phyloP scores from a whole-genome alignment of 92 coral and sea anemone genomes.

The Phymanthus crucifer region DNA sequence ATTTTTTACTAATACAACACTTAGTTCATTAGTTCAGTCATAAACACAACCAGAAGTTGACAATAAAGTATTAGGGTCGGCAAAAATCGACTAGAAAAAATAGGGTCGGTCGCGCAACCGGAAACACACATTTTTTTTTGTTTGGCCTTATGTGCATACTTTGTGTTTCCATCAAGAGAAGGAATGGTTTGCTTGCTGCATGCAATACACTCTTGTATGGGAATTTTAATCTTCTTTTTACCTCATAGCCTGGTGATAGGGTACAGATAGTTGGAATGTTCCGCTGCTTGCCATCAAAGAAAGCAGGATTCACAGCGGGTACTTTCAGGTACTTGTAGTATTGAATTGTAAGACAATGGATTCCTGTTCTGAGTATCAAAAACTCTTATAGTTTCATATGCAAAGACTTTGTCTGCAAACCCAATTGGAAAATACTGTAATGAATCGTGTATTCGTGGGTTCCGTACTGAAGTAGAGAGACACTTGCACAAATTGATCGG shows the following conservation, averaged over 20 bases:
- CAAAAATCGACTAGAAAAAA: no score
- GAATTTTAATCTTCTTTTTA: not conserved
- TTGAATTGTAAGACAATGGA: not conserved
- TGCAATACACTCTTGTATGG: not conserved
- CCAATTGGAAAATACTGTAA: no score
- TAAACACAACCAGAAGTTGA: no score
- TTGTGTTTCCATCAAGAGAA: not conserved
- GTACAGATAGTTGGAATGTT: slow-evolving; percentile 92
- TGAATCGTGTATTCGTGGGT: no score
- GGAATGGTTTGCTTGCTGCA: not conserved
- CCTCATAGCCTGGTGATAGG: slow-evolving; percentile 93
- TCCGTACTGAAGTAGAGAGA: no score
- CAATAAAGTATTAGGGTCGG: no score
- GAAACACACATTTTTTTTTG: no score
- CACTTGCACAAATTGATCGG: no score
- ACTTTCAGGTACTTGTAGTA: slow-evolving; percentile 97
- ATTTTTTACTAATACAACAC: no score
- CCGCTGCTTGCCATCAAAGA: slow-evolving; percentile 94
- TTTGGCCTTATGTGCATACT: no score
- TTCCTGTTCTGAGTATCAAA: not conserved
- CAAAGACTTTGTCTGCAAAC: not conserved
- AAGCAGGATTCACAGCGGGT: slow-evolving; percentile 96
- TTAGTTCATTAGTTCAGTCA: no score
- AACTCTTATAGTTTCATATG: not conserved
- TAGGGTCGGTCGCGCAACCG: no score